Percentiles rank a stretch among this genome's conserved stretches.
phyloP scores from a whole-genome alignment of 30 jellyfish, hydroid and myxozoan species.

The Chironex yamaguchii region DNA sequence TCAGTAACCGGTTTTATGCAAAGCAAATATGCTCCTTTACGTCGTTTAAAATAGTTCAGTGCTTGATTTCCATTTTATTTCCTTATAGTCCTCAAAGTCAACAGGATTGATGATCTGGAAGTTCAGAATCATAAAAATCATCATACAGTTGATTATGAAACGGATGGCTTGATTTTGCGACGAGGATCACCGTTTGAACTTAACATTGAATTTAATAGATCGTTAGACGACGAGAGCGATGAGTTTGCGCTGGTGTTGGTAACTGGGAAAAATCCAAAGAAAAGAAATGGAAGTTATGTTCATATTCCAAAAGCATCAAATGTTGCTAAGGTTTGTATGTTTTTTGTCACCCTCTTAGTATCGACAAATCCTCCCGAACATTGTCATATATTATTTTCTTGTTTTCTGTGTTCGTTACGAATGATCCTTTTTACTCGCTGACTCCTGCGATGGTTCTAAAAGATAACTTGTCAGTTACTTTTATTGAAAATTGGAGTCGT shows the following conservation, averaged over 20 bases:
- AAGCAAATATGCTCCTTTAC: too few species aligned
- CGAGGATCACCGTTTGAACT: constrained; percentile 74
- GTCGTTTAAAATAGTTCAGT: too few species aligned
- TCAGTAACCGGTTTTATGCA: too few species aligned
- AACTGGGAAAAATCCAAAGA: constrained; percentile 73
- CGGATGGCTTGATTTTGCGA: constrained; percentile 66
- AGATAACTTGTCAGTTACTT: neutral
- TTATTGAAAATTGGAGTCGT: too few species aligned
- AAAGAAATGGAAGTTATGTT: constrained; percentile 64
- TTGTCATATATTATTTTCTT: too few species aligned
- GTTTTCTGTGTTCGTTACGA: too few species aligned
- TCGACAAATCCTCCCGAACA: too few species aligned
- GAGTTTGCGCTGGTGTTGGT: constrained; percentile 37
- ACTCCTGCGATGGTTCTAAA: neutral
- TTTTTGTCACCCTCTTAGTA: too few species aligned
- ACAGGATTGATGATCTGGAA: constrained; percentile 38
- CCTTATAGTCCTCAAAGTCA: constrained; percentile 39
- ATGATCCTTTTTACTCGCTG: too few species aligned
- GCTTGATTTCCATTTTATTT: too few species aligned
- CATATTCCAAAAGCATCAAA: constrained; percentile 32
- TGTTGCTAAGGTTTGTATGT: constrained; percentile 54
- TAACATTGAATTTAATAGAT: constrained; percentile 30
- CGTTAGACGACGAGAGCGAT: constrained; percentile 38
- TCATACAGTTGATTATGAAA: constrained; percentile 65
- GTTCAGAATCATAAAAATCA: constrained; percentile 55